Conservation (phyloP, 2,888 invertebrate genomes). For the Choristoneura rosaceana region DNA sequence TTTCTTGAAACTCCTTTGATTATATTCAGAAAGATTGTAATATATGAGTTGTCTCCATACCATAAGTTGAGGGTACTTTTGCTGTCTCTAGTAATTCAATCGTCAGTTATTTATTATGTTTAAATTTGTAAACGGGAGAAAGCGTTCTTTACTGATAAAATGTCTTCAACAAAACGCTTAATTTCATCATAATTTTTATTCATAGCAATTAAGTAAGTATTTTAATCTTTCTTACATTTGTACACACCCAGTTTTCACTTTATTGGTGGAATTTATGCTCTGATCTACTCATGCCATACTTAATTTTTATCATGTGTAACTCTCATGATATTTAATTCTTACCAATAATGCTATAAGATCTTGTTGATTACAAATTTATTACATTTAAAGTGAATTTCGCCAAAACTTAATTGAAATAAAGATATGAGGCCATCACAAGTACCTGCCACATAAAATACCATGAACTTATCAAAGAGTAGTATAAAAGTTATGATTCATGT, state of each 20-base stretch:
- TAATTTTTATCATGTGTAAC: too few species aligned
- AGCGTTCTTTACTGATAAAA: background rate
- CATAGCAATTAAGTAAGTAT: background rate
- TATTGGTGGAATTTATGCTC: background rate
- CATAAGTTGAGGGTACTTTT: background rate
- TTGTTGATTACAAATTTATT: too few species aligned
- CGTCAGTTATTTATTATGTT: constrained; percentile 12
- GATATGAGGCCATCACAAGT: too few species aligned
- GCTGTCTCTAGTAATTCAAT: background rate
- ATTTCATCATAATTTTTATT: background rate
- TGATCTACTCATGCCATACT: background rate
- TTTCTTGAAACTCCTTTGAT: background rate
- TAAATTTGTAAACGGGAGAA: background rate
- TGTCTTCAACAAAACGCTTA: background rate
- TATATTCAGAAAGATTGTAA: background rate
- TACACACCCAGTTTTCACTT: constrained; percentile 3
- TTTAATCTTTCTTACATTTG: background rate
- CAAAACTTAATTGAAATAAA: too few species aligned
- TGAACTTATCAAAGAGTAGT: too few species aligned
- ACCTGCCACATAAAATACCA: too few species aligned
- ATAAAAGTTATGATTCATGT: too few species aligned
- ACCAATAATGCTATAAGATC: too few species aligned
- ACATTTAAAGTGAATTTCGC: too few species aligned
- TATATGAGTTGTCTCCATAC: background rate
- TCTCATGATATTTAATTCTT: too few species aligned